Base-by-base conservation (phyloP, 2,113 vertebrate genomes). In the Pao palembangensis region DNA sequence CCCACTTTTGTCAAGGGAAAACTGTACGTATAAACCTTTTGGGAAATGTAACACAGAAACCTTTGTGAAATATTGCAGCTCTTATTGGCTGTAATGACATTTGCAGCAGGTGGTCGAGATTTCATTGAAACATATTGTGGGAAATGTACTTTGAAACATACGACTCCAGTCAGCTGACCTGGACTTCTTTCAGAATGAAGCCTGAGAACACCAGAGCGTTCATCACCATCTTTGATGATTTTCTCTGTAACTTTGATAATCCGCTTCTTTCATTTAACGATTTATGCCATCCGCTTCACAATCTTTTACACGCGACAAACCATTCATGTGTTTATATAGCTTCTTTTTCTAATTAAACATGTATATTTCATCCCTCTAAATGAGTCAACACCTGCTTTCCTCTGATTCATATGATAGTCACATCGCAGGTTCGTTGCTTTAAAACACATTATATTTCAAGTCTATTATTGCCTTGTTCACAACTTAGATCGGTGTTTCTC, bases 81-180 rank as follows among this genome's bases (percentile, higher is more conserved):
- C 75, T 85, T 85, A 90, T 88, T 79, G 86, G 69, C 69, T 67
- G 44, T 88, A 90, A 90, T 88, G 84, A 88, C 79, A 86, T 90
- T 89, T 89, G 81, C 69, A 75, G 76, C 88, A 89, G 83, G 74
- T 89, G 88, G 87, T 85, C 76, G 68, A 76, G 62, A 81, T 84
- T 86, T 85, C 71, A 86, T 82, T 84, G 61, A 85, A 77, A 68
- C 73, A 57, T 78, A 81, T 80, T 85, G 83, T 87, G 87, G 88
- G 86, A 88, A 89, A 87, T 82, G 19, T 67, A 70, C 76, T 64
- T 70, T 77, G 61, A 75, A 70, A 84, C 44, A 18, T 11, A 82
- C 73, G 53, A 61, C 56, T 70, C 60, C 44, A 76, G 55, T 81
- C 79, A 79, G 75, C 73, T 72, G 78, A 87, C 66, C 66, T 66